phyloP scores from a whole-genome alignment of 2,888 invertebrate species.

The Andrena haemorrhoa region DNA sequence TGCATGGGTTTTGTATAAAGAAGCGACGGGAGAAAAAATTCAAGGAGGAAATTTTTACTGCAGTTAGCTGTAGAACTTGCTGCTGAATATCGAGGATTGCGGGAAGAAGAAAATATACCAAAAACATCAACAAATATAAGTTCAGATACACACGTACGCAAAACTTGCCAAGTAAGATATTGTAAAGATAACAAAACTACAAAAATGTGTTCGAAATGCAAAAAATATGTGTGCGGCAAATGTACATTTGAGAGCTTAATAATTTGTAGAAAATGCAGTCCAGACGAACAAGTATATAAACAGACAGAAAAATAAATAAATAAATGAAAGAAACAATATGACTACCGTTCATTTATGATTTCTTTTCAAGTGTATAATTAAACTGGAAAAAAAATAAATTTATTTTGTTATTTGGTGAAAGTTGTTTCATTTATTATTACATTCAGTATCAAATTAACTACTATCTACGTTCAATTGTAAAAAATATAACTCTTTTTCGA shows the following conservation, averaged over 20 bases:
- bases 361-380: neutral
- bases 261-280: conserved; percentile 14
- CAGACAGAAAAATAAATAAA: too few species aligned
- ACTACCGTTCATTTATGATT: too few species aligned
- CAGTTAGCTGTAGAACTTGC: conserved; percentile 31
- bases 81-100: conserved; percentile 6
- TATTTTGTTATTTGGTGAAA: neutral
- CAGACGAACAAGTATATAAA: neutral
- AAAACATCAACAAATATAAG: conserved; percentile 23
- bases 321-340: too few species aligned
- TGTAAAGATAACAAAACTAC: conserved; percentile 30
- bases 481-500: too few species aligned
- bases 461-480: too few species aligned
- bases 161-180: conserved; percentile 17
- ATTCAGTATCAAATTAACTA: neutral
- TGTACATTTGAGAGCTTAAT: conserved; percentile 3
- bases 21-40: conserved; percentile 33
- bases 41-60: conserved; percentile 30
- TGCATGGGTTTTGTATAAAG: conserved; percentile 31
- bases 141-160: conserved; percentile 25
- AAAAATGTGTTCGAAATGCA: conserved; percentile 22
- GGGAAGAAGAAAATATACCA: conserved; percentile 16
- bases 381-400: neutral
- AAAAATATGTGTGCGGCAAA: conserved; percentile 26
- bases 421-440: neutral